Percentiles rank a stretch among this genome's conserved stretches.
These are phyloP conservation scores for Phyllotis vaccarum DNA, from an alignment of 2,797 vertebrate species.

Conservation along the genomic window DNA sequence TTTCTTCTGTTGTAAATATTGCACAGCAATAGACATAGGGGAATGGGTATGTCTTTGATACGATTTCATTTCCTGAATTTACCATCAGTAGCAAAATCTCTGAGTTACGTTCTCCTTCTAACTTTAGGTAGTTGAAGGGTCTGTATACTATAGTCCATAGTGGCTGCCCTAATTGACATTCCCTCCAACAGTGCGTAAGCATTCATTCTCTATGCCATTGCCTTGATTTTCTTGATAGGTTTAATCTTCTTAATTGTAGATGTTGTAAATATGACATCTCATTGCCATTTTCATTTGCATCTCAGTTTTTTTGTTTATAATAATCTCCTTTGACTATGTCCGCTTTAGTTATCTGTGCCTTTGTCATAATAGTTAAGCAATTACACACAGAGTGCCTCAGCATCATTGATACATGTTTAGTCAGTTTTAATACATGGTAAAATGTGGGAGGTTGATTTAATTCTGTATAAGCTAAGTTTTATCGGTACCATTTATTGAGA, in stretches of 20 bases:
- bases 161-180: not conserved
- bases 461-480: not conserved
- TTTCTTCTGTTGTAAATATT: not conserved
- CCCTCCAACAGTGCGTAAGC: not conserved
- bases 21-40: not conserved
- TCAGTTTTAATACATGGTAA: not conserved
- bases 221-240: not conserved
- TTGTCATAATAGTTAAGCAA: not conserved
- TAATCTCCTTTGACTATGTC: not conserved
- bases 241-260: not conserved
- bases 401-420: not conserved
- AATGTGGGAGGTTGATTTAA: not conserved
- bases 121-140: not conserved
- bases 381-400: not conserved
- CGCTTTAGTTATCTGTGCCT: not conserved
- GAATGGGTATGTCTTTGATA: not conserved
- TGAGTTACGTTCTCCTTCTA: not conserved
- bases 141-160: not conserved
- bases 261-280: not conserved
- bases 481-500: not conserved
- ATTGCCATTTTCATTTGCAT: not conserved
- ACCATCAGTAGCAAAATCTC: not conserved
- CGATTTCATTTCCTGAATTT: not conserved
- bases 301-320: not conserved
- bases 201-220: not conserved